Conservation (phyloP, 2,888 invertebrate species). For the Pollenia griseotomentosa region DNA sequence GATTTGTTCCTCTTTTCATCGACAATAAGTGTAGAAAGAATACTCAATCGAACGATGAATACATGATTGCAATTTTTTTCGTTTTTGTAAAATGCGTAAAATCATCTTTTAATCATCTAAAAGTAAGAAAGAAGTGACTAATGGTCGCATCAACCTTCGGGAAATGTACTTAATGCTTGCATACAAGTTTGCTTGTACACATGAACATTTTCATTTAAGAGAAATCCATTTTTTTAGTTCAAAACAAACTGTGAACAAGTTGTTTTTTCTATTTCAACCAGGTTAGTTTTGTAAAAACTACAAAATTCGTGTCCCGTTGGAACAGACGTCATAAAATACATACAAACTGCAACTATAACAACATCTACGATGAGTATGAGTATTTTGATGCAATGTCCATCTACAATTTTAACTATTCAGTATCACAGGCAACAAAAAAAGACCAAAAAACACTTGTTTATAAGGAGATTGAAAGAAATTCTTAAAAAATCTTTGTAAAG, state of each 20-base stretch:
- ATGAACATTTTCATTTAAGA: conserved; percentile 19
- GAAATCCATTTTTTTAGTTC: conserved; percentile 11
- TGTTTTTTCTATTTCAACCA: conserved; percentile 46
- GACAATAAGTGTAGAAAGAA: too few relatives aligned
- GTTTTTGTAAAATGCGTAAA: too few relatives aligned
- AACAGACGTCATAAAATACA: conserved; percentile 11
- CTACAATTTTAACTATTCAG: background rate
- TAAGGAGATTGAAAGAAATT: too few relatives aligned
- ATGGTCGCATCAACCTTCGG: too few relatives aligned
- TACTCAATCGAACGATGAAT: too few relatives aligned
- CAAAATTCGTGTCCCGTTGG: conserved; percentile 29
- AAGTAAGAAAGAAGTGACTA: too few relatives aligned
- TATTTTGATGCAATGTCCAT: conserved; percentile 27
- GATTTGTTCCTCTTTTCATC: too few relatives aligned
- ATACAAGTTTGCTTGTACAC: background rate
- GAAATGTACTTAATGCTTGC: background rate
- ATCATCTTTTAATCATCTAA: too few relatives aligned
- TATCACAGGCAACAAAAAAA: background rate
- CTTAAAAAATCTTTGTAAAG: too few relatives aligned
- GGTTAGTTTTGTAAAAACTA: conserved; percentile 25
- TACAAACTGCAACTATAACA: background rate
- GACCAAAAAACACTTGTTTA: too few relatives aligned
- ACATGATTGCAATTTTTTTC: too few relatives aligned
- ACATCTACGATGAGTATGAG: background rate
- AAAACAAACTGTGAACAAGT: conserved; percentile 50